phyloP scores from a whole-genome alignment of 1,140 invertebrate genomes.

The Macrobrachium rosenbergii region DNA sequence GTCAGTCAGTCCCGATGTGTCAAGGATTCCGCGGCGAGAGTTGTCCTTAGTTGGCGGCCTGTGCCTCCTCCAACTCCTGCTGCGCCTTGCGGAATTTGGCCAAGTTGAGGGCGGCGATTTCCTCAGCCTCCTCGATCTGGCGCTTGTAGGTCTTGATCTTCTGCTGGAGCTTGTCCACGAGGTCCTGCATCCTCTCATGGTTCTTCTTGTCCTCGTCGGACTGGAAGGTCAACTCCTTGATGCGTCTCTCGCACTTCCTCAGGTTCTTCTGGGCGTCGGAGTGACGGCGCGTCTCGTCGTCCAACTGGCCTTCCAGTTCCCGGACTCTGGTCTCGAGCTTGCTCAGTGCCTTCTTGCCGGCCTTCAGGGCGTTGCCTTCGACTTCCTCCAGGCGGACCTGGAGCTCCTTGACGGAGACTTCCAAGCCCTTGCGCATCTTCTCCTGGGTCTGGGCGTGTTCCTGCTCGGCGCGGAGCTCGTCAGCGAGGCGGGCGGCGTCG shows the following conservation, averaged over 20 bases:
- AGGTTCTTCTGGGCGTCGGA: slow-evolving; percentile 58
- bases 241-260: slow-evolving; percentile 60
- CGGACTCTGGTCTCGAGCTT: slow-evolving; percentile 70
- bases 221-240: slow-evolving; percentile 71
- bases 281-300: slow-evolving; percentile 53
- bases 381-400: slow-evolving; percentile 92
- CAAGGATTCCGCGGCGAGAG: not conserved
- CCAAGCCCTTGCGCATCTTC: slow-evolving; percentile 52
- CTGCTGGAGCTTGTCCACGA: slow-evolving; percentile 66
- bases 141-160: slow-evolving; percentile 61
- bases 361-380: slow-evolving; percentile 82
- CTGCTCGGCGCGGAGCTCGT: slow-evolving; percentile 56
- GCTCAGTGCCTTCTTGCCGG: slow-evolving; percentile 72
- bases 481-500: slow-evolving; percentile 56
- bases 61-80: slow-evolving; percentile 75
- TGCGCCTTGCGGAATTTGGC: slow-evolving; percentile 70
- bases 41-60: not conserved
- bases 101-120: slow-evolving; percentile 58
- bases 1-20: not conserved
- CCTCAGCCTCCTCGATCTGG: slow-evolving; percentile 59
- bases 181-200: slow-evolving; percentile 74
- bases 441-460: slow-evolving; percentile 58
- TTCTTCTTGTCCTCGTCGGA: slow-evolving; percentile 74
- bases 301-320: slow-evolving; percentile 46
- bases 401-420: slow-evolving; percentile 73